These are phyloP conservation scores for Oikopleura dioica DNA, from an alignment of 23 tunicate species.

Conservation along the genomic window DNA sequence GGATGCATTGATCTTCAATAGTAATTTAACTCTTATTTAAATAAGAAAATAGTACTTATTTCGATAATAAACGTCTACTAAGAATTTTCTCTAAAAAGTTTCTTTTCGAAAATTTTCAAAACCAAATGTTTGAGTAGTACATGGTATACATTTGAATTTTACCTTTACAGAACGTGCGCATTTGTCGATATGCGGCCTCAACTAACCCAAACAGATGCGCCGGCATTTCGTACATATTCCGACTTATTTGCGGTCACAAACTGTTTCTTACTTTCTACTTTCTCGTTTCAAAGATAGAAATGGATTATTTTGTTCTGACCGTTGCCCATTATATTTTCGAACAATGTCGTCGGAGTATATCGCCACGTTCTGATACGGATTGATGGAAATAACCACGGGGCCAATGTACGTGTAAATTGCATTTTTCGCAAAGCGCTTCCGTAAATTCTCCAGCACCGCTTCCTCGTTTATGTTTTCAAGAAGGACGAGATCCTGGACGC, in stretches of 20 bases:
- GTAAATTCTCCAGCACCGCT: background rate
- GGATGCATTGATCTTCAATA: constrained; percentile 59
- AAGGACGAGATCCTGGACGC: background rate
- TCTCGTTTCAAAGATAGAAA: background rate
- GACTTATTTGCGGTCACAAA: background rate
- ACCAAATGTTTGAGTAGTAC: no score
- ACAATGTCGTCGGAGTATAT: constrained; percentile 59
- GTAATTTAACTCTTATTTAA: no score
- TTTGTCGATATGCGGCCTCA: background rate
- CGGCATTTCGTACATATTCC: background rate
- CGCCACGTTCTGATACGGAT: constrained; percentile 81
- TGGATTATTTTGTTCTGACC: background rate
- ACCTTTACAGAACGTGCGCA: background rate
- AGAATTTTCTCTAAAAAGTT: no score
- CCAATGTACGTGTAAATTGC: constrained; percentile 94
- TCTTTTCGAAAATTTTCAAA: no score
- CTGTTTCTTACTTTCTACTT: background rate
- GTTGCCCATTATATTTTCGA: constrained; percentile 40
- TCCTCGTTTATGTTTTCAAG: background rate
- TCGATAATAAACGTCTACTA: no score
- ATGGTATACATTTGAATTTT: no score
- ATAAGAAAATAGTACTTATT: no score
- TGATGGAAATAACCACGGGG: constrained; percentile 78
- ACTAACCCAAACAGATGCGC: background rate
- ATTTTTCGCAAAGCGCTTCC: constrained; percentile 38